Conservation (phyloP, 2,888 invertebrate species). For the Tolmerus cingulatus region DNA sequence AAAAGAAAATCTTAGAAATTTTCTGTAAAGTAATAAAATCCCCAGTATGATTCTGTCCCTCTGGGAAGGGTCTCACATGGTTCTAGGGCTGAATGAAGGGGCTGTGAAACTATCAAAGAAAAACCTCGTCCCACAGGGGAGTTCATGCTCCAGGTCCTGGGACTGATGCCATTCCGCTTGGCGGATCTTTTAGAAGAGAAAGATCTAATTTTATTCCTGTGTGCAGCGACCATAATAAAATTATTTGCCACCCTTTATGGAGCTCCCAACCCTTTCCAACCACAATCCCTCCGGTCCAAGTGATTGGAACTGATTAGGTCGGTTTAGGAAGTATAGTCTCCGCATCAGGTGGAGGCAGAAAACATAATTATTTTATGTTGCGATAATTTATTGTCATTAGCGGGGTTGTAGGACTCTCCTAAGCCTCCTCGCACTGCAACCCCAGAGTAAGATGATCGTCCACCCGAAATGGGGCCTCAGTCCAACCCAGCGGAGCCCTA, state of each 20-base stretch:
- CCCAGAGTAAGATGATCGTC: not conserved
- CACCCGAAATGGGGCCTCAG: not conserved
- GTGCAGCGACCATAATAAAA: conserved; percentile 18
- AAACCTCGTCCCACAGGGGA: not conserved
- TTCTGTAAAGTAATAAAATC: conserved; percentile 23
- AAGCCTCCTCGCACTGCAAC: not conserved
- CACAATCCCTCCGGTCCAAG: not conserved
- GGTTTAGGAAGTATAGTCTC: not conserved
- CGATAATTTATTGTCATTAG: conserved; percentile 28
- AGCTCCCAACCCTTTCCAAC: not conserved
- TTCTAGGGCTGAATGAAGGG: not conserved
- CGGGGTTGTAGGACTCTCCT: not conserved
- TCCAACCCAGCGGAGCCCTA: not conserved
- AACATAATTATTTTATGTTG: conserved; percentile 20
- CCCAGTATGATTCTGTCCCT: not conserved
- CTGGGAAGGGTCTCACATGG: not conserved
- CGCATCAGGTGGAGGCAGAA: not conserved
- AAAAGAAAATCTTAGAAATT: conserved; percentile 8
- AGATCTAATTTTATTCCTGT: conserved; percentile 21
- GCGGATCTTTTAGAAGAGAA: not conserved
- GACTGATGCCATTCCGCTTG: not conserved
- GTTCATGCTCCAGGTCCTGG: not conserved
- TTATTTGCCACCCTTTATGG: not conserved
- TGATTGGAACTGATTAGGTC: not conserved
- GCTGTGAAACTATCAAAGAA: conserved; percentile 20